Conservation (phyloP, 2,797 vertebrate genomes). For the Enteromius anoplus region DNA sequence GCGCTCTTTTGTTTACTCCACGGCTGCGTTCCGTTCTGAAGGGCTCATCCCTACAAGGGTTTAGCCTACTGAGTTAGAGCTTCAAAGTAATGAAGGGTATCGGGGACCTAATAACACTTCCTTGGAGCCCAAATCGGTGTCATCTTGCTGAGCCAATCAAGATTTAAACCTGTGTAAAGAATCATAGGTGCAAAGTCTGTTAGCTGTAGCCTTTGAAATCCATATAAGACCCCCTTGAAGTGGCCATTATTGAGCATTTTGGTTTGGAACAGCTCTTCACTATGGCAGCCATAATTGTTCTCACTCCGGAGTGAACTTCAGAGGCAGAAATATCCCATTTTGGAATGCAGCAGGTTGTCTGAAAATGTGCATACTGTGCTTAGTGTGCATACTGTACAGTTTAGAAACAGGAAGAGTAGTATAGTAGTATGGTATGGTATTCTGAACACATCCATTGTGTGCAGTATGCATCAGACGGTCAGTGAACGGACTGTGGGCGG, state of each 20-base stretch:
- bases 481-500: slow-evolving; percentile 10
- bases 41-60: background rate
- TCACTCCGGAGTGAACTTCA: background rate
- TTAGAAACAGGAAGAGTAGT: slow-evolving; percentile 13
- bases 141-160: background rate
- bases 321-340: background rate
- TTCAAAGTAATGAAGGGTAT: background rate
- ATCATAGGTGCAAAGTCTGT: background rate
- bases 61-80: background rate
- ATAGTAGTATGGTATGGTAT: background rate
- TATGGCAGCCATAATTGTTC: background rate
- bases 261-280: background rate
- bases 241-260: background rate
- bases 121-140: background rate
- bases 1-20: background rate
- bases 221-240: background rate
- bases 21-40: background rate
- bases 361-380: background rate
- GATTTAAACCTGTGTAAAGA: background rate
- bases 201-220: background rate
- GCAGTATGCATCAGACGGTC: slow-evolving; percentile 17
- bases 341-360: background rate
- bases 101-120: background rate
- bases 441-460: slow-evolving; percentile 15
- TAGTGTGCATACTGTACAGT: background rate